Evolutionary conservation across 2,797 vertebrate genomes (phyloP), one percentile per base, ranked within the genome.

Genomic region (Pelodytes ibericus): DNA sequence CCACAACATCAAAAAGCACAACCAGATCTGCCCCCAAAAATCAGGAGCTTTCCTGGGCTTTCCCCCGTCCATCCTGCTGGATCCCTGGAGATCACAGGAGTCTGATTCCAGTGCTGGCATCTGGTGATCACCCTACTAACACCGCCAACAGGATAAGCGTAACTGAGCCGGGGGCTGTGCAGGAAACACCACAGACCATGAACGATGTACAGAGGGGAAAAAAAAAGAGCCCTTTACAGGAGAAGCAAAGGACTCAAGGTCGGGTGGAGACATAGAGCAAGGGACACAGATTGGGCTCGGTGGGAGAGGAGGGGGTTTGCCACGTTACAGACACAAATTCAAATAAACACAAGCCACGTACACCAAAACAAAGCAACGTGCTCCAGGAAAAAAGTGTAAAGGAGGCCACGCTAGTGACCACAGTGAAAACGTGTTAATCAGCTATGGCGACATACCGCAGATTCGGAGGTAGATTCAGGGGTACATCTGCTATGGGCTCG

Each of bases 401-500:
- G 18, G n/a, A 53, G 49, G 8, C 49, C 20, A 22, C 20, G 49
- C 20, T 53, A 20, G 2, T 24, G 11, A 53, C 49, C 71, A 81
- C 74, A 71, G 69, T 71, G 80, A 24, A 41, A 44, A 18, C 84
- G 76, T 83, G 22, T 16, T 74, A 80, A 61, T 78, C 86, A 85
- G 81, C 83, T 75, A 86, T 84, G 87, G 88, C n/a, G 88, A 95
- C 92, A 82, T 95, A 95, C 94, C 90, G 88, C 92, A 87, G 92
- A 92, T 90, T 95, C 93, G 89, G 92, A 93, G 88, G 90, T 81
- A 81, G 84, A 87, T 86, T 95, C 93, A 81, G 91, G 88, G 84
- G 91, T 92, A 86, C 88, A 92, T 92, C 93, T 93, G 90, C 88
- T 91, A 89, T 90, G 88, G 85, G 87, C 86, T 93, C 93, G 94